phyloP scores from a whole-genome alignment of 2,113 vertebrate species.

The Clarias gariepinus region DNA sequence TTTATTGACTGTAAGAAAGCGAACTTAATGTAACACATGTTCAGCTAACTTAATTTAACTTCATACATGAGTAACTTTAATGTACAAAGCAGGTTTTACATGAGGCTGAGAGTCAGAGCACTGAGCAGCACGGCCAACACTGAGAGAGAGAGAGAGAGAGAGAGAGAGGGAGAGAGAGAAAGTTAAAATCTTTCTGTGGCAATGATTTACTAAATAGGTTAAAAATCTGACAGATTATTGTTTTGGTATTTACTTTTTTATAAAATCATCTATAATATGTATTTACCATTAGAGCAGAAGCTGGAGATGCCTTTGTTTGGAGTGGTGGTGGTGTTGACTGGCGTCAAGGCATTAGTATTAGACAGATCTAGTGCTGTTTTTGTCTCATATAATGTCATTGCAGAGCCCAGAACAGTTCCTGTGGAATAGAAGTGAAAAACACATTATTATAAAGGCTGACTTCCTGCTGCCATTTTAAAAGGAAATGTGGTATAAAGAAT shows the following conservation, averaged over 20 bases:
- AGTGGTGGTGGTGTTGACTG: neutral
- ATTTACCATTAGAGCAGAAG: neutral
- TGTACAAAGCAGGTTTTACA: neutral
- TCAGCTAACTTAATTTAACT: neutral
- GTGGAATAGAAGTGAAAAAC: neutral
- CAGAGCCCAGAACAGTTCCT: neutral
- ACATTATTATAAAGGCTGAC: neutral
- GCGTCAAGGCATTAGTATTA: too few relatives aligned
- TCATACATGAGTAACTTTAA: neutral
- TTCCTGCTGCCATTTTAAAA: neutral
- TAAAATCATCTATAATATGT: neutral
- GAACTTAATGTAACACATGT: neutral
- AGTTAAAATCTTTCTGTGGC: neutral
- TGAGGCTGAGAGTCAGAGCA: neutral
- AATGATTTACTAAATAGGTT: neutral
- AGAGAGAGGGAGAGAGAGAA: neutral
- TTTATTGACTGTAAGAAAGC: neutral
- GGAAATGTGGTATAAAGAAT: neutral
- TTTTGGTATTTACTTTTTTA: neutral
- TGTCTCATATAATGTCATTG: rapidly evolving
- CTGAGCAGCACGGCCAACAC: neutral
- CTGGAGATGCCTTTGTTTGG: neutral
- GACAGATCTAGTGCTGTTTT: neutral
- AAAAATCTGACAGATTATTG: neutral
- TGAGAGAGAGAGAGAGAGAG: neutral